Evolutionary conservation across 2,888 invertebrate genomes (phyloP).

Genomic region (Mellilla xanthometata): DNA sequence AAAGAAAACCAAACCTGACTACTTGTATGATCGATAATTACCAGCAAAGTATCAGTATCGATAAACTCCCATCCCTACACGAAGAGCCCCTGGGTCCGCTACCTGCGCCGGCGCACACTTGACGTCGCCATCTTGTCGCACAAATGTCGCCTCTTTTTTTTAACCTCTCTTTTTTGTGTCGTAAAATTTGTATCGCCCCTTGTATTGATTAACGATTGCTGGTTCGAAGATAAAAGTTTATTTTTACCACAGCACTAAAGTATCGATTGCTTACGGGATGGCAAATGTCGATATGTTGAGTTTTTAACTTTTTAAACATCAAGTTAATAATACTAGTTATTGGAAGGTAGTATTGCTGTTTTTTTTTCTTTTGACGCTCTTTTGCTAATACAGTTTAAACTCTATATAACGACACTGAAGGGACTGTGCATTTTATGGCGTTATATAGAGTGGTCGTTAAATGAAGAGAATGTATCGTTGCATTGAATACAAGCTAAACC

Average conservation of each 20-base stretch:
- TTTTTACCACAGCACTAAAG: constrained; percentile 17
- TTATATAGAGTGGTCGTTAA: too few relatives aligned
- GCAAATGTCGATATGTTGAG: neutral
- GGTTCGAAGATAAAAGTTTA: constrained; percentile 26
- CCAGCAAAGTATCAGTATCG: too few relatives aligned
- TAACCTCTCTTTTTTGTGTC: constrained; percentile 28
- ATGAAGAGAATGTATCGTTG: too few relatives aligned
- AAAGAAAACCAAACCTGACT: too few relatives aligned
- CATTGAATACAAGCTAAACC: too few relatives aligned
- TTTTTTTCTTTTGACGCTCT: too few relatives aligned
- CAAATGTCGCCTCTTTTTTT: constrained; percentile 45
- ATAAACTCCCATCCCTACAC: constrained; percentile 23
- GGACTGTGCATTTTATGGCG: too few relatives aligned
- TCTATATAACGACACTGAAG: too few relatives aligned
- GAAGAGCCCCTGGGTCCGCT: constrained; percentile 34
- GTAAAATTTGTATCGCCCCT: constrained; percentile 35
- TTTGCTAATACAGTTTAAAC: too few relatives aligned
- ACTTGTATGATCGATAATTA: constrained; percentile 6
- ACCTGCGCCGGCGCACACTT: constrained; percentile 53
- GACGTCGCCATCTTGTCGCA: constrained; percentile 53
- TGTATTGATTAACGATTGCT: constrained; percentile 33
- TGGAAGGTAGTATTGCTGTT: too few relatives aligned
- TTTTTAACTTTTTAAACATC: too few relatives aligned
- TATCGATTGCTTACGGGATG: neutral
- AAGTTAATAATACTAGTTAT: too few relatives aligned